These are phyloP conservation scores for Galeruca laticollis DNA, from an alignment of 2,888 invertebrate genomes.

Conservation along the genomic window DNA sequence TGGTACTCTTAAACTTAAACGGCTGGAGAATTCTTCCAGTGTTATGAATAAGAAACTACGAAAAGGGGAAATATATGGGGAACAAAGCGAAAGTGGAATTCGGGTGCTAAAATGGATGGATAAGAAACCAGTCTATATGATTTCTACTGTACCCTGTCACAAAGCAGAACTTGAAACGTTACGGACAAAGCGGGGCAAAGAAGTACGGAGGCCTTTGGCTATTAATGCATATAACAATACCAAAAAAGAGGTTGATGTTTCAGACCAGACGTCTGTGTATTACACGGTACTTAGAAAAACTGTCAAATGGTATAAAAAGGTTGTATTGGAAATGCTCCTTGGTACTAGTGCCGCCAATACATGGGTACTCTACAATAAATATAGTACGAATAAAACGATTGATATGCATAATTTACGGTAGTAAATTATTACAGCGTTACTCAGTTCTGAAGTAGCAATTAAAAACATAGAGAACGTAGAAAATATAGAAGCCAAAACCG, in stretches of 20 bases:
- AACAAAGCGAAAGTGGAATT: constrained; percentile 34
- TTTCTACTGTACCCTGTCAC: background rate
- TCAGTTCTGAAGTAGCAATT: too few species aligned
- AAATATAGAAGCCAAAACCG: too few species aligned
- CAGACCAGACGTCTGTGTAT: constrained; percentile 42
- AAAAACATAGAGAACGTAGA: too few species aligned
- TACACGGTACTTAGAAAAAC: constrained; percentile 18
- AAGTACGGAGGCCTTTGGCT: constrained; percentile 29
- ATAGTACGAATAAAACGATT: background rate
- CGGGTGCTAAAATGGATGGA: constrained; percentile 11
- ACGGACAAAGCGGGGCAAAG: background rate
- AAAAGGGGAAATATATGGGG: constrained; percentile 37
- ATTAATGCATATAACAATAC: constrained; percentile 35
- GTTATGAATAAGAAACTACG: constrained; percentile 19
- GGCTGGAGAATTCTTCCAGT: background rate
- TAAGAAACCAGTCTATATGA: background rate
- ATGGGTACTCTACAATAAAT: background rate
- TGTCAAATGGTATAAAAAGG: constrained; percentile 19
- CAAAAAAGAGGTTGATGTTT: constrained; percentile 34
- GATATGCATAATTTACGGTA: background rate
- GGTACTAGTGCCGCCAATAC: background rate
- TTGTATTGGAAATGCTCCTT: background rate
- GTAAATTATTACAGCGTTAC: background rate
- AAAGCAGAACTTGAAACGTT: background rate
- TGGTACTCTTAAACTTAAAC: background rate